Base-by-base conservation (phyloP, 53 echinoderm and acorn worm species). In the Arbacia lixula region DNA sequence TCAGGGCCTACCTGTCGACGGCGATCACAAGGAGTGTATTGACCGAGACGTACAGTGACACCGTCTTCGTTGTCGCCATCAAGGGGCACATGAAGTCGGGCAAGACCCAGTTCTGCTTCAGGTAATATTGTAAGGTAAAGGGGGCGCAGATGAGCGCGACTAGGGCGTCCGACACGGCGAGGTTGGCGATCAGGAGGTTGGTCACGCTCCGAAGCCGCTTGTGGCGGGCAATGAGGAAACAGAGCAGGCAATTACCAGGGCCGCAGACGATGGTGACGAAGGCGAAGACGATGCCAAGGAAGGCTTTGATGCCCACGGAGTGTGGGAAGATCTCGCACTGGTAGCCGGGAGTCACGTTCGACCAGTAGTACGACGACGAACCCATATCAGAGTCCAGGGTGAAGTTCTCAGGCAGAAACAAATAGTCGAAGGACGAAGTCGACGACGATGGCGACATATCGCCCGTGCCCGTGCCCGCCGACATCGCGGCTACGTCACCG, bases 1-100 rank as follows among this genome's bases (percentile, higher is more conserved):
- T 74, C 54, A 74, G 53, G n/a, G 40, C 98, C 92, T 83, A 99
- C 99, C 99, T 90, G 84, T 99, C 99, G 2, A 94, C 78, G 3
- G 94, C 94, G 43, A 99, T 99, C 43, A 99, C 99, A 22, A 99
- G 84, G 3, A 99, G 84, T 10, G 99, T 99, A 66, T 94, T 99
- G 74, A 92, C 94, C 4, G 99, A 99, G 22, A 99, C 99, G 82
- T 89, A 94, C 9, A 99, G 84, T 12, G 99, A 99, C 16, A 95
- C 86, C 52, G 83, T 88, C 85, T 99, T 99, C 38, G 93, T 42
- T 35, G 87, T 91, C 10, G 89, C 91, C n/a, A 99, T 92, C 19
- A 99, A 20, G 0, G 87, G 91, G 72, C 99, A 99, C 92, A 99
- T 90, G 79, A 92, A 53, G 38, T 87, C 76, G 54, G 92, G 92